Evolutionary conservation across 1,140 invertebrate genomes (phyloP), one percentile per base, ranked within the genome.

Genomic region (Galleria mellonella): DNA sequence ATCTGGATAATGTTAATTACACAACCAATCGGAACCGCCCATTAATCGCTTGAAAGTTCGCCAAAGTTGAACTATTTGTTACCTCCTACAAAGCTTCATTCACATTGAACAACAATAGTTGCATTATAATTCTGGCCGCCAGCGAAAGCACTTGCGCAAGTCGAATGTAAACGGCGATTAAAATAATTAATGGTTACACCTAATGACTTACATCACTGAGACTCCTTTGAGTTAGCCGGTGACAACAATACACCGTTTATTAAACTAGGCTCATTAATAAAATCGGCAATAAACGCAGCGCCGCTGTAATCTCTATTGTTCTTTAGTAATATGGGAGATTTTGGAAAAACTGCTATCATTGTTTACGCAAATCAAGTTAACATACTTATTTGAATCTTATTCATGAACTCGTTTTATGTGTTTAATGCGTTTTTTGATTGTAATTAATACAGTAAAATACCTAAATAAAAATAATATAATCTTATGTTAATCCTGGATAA

Each of bases 101-200:
- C 67, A 64, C 55, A 37, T 4, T 62, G 50, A 45, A 81, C 76
- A 45, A 81, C 76, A 83, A 83, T 81, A 51, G 72, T 47, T 51
- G 52, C 66, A 71, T 77, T 81, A 78, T 81, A 23, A 76, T 74
- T 79, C 72, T 69, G 52, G 65, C 44, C 41, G 17, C 17, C 44
- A 56, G 74, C 77, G 77, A 77, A 78, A 78, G 74, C 65, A 62
- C 44, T 83, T 78, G 55, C 54, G 68, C 57, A 78, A 76, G 49
- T 28, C 32, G 50, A 23, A 53, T 51, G 54, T 72, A 72, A 72
- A 72, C 58, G 63, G 61, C 60, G 53, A 66, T 76, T 71, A 74
- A 76, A 72, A 71, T 78, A 74, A 83, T 76, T 78, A 83, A 83
- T 74, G 70, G 55, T 49, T 51, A 55, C 63, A 60, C 61, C 62